Evolutionary conservation across 2,113 vertebrate species (phyloP).

Genomic region (Cercocebus atys): DNA sequence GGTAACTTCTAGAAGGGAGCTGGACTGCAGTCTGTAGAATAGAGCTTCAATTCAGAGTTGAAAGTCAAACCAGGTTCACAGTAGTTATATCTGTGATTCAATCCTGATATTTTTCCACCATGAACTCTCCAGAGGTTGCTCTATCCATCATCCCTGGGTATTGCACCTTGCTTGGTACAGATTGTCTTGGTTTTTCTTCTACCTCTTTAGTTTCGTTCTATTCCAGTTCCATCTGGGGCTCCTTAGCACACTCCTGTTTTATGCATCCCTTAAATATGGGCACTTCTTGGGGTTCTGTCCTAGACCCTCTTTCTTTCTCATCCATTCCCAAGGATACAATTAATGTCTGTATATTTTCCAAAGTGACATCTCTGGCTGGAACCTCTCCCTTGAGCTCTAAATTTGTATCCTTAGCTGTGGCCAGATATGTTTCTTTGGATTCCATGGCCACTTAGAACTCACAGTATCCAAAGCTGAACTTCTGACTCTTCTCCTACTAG

Average conservation of each 20-base stretch:
- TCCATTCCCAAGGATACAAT: background rate
- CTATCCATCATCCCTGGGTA: background rate
- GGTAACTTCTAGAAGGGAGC: background rate
- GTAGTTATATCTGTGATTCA: background rate
- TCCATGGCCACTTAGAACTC: rapidly evolving
- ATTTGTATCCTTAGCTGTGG: background rate
- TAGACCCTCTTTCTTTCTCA: background rate
- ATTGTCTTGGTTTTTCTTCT: background rate
- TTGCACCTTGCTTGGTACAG: background rate
- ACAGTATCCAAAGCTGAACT: background rate
- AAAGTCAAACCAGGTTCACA: background rate
- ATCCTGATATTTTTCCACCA: background rate
- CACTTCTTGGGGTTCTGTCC: background rate
- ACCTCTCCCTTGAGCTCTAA: background rate
- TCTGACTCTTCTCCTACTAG: background rate
- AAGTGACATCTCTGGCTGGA: background rate
- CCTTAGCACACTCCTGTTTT: background rate
- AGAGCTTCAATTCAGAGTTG: background rate
- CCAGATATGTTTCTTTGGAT: background rate
- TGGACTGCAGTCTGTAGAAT: background rate
- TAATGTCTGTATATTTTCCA: background rate
- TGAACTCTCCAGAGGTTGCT: background rate
- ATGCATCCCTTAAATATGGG: background rate
- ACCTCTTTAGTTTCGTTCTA: background rate
- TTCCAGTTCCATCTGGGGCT: background rate